Percentiles rank a stretch among this genome's conserved stretches.
Evolutionary conservation across 2,113 vertebrate genomes (phyloP).

Genomic region (Carassius auratus): DNA sequence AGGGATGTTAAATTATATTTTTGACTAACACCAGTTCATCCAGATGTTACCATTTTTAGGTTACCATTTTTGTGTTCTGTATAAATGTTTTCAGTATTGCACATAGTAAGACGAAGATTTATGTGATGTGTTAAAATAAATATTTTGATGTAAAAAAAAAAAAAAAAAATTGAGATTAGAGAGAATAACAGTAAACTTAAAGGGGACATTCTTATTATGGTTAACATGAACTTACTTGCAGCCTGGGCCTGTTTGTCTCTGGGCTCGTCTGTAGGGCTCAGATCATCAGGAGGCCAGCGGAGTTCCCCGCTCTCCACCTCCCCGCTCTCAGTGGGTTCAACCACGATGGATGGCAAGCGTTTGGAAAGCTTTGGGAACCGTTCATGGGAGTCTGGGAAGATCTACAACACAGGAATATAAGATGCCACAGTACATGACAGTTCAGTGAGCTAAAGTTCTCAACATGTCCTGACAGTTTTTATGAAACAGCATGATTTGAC

Average conservation of each 20-base stretch:
- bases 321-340: slow-evolving; percentile 79
- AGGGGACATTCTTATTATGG: neutral
- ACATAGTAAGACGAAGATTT: no score
- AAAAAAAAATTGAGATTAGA: no score
- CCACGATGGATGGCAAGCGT: slow-evolving; percentile 81
- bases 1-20: no score
- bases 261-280: slow-evolving; percentile 74
- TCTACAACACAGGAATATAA: slow-evolving; percentile 60
- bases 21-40: no score
- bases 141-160: no score
- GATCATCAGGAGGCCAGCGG: slow-evolving; percentile 83
- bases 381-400: slow-evolving; percentile 79
- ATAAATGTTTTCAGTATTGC: no score
- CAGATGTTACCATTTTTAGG: no score
- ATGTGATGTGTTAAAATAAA: no score
- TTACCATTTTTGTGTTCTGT: no score
- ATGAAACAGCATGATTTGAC: neutral
- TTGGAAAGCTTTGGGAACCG: slow-evolving; percentile 82
- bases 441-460: neutral
- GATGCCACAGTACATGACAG: slow-evolving; percentile 8
- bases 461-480: neutral
- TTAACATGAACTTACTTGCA: slow-evolving; percentile 31
- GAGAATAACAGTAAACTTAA: no score
- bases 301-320: slow-evolving; percentile 86
- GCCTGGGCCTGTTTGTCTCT: slow-evolving; percentile 47